Conservation (phyloP, 2,888 invertebrate species). For the Gnatocerus cornutus region DNA sequence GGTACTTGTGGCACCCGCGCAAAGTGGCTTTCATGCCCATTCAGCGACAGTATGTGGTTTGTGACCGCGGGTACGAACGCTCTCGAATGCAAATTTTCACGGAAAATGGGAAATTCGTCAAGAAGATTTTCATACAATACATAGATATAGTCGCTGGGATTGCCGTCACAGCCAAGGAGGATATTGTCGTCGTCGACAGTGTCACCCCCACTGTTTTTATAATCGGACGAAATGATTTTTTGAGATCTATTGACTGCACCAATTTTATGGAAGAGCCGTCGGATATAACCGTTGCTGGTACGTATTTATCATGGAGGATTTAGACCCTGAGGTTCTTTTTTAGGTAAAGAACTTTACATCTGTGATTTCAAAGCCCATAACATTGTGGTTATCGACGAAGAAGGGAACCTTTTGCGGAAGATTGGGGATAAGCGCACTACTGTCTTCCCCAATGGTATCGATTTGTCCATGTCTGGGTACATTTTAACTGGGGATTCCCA, state of each 20-base stretch:
- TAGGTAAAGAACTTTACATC: slow-evolving; percentile 94
- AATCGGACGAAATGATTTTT: slow-evolving; percentile 90
- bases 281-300: slow-evolving; percentile 95
- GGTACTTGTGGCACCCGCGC: slow-evolving; percentile 97
- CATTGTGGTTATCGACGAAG: slow-evolving; percentile 95
- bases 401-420: slow-evolving; percentile 91
- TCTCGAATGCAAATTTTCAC: slow-evolving; percentile 98
- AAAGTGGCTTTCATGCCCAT: slow-evolving; percentile 94
- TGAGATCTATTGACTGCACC: slow-evolving; percentile 98
- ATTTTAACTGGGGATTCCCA: slow-evolving; percentile 97
- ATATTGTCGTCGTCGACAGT: slow-evolving; percentile 97
- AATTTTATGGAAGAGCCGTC: slow-evolving; percentile 98
- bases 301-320: slow-evolving; percentile 55
- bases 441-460: slow-evolving; percentile 98
- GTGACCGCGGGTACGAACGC: slow-evolving; percentile 96
- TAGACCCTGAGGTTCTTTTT: no score
- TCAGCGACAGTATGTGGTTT: slow-evolving; percentile 93
- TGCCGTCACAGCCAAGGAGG: slow-evolving; percentile 92
- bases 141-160: slow-evolving; percentile 95
- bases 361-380: slow-evolving; percentile 99
- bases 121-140: slow-evolving; percentile 92
- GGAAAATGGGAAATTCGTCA: slow-evolving; percentile 94
- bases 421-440: slow-evolving; percentile 97
- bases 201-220: slow-evolving; percentile 97
- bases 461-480: slow-evolving; percentile 97